Evolutionary conservation across 2,113 vertebrate genomes (phyloP).

Genomic region (Leptosomus discolor): DNA sequence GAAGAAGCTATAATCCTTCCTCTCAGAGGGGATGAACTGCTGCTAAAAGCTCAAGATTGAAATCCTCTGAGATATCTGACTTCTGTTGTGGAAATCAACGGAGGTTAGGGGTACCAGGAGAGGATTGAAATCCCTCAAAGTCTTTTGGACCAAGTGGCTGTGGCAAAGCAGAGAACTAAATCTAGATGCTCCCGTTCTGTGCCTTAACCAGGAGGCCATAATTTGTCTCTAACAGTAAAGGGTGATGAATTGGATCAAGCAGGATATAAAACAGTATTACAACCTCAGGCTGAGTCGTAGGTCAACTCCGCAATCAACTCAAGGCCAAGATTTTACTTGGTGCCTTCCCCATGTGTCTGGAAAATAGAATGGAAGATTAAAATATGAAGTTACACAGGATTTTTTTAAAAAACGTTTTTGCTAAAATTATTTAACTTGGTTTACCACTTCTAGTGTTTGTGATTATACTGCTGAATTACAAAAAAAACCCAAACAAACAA

Average conservation of each 20-base stretch:
- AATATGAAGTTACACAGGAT: neutral
- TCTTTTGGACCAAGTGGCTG: neutral
- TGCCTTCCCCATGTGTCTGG: neutral
- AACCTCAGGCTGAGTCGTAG: neutral
- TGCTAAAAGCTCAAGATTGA: neutral
- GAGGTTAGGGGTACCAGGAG: neutral
- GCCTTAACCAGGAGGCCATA: neutral
- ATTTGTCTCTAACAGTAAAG: neutral
- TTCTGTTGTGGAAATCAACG: neutral
- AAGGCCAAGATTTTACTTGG: neutral
- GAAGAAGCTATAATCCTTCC: neutral
- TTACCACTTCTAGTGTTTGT: neutral
- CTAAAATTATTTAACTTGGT: neutral
- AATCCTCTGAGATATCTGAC: neutral
- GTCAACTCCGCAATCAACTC: neutral
- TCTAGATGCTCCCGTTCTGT: neutral
- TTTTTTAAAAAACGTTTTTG: neutral
- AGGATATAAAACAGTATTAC: neutral
- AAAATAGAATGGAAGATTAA: neutral
- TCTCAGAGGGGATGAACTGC: neutral
- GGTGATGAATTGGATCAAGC: neutral
- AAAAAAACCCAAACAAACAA: neutral
- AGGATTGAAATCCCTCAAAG: neutral
- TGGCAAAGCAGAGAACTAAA: neutral
- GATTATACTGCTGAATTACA: neutral